These are phyloP conservation scores for Micromys minutus DNA, from an alignment of 2,113 vertebrate genomes.

Conservation along the genomic window DNA sequence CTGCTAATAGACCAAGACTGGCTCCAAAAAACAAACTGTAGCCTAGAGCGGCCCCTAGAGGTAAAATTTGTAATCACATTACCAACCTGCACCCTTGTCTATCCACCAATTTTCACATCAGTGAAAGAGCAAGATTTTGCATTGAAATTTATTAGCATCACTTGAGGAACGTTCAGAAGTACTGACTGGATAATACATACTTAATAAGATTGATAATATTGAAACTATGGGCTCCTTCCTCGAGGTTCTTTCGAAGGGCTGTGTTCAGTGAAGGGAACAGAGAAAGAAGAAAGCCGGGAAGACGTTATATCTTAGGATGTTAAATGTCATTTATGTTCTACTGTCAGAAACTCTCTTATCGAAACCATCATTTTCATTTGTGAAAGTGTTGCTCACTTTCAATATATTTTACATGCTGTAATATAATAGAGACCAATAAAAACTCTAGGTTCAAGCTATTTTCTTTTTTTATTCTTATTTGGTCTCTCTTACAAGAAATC, in stretches of 20 bases:
- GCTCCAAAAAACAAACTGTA: neutral
- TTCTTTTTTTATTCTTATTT: neutral
- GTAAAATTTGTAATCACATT: neutral
- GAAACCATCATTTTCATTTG: slow-evolving; percentile 26
- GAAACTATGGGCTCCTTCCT: neutral
- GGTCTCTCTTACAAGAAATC: neutral
- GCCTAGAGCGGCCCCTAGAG: neutral
- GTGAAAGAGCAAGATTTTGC: neutral
- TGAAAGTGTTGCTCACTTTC: neutral
- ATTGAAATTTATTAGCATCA: neutral
- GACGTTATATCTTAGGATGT: neutral
- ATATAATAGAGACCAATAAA: neutral
- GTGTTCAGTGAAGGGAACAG: too few relatives aligned
- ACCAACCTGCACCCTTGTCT: neutral
- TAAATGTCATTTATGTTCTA: neutral
- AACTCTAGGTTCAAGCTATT: neutral
- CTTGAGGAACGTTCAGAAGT: slow-evolving; percentile 11
- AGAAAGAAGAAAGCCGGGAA: rapidly evolving
- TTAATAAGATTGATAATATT: neutral
- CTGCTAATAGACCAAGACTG: neutral
- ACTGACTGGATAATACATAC: neutral
- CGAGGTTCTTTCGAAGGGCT: neutral
- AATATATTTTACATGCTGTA: neutral
- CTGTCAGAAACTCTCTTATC: neutral
- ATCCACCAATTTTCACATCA: neutral